Conservation (phyloP, 2,797 vertebrate genomes). For the Melanotaenia trifasciata region DNA sequence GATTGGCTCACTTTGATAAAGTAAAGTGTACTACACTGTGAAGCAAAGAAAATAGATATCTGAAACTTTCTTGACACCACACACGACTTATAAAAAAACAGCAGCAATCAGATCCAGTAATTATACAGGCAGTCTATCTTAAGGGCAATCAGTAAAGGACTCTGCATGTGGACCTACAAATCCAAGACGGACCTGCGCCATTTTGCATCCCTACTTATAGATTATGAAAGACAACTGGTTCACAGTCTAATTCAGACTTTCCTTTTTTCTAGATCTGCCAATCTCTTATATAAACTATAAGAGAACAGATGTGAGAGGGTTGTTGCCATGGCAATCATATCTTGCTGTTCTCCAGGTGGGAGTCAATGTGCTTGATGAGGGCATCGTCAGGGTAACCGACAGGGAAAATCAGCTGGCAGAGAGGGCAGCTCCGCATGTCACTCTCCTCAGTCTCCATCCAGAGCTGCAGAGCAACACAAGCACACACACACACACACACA, state of each 20-base stretch:
- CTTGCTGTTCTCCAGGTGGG: slow-evolving; percentile 98
- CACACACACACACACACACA: slow-evolving; percentile 17
- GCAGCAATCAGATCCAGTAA: slow-evolving; percentile 50
- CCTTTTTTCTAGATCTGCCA: not conserved
- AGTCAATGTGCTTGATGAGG: slow-evolving; percentile 98
- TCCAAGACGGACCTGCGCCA: slow-evolving; percentile 33
- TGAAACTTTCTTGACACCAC: slow-evolving; percentile 61
- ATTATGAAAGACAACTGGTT: slow-evolving; percentile 9
- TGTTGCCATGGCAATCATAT: slow-evolving; percentile 85
- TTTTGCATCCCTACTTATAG: slow-evolving; percentile 30
- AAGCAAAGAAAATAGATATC: slow-evolving; percentile 56
- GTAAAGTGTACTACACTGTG: slow-evolving; percentile 43
- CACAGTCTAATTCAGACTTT: slow-evolving; percentile 17
- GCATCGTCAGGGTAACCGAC: slow-evolving; percentile 95
- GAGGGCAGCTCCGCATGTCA: slow-evolving; percentile 94
- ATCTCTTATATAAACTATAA: slow-evolving; percentile 53
- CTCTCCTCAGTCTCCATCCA: slow-evolving; percentile 96
- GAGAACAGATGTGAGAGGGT: slow-evolving; percentile 45
- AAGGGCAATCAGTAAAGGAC: slow-evolving; percentile 13
- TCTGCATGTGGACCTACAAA: slow-evolving; percentile 28
- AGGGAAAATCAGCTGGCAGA: slow-evolving; percentile 96
- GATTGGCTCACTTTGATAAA: slow-evolving; percentile 42
- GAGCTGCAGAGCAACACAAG: slow-evolving; percentile 81
- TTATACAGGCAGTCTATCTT: slow-evolving; percentile 41
- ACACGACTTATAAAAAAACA: slow-evolving; percentile 52